Base-by-base conservation (phyloP, 2,797 vertebrate species). In the Sphenodon punctatus region DNA sequence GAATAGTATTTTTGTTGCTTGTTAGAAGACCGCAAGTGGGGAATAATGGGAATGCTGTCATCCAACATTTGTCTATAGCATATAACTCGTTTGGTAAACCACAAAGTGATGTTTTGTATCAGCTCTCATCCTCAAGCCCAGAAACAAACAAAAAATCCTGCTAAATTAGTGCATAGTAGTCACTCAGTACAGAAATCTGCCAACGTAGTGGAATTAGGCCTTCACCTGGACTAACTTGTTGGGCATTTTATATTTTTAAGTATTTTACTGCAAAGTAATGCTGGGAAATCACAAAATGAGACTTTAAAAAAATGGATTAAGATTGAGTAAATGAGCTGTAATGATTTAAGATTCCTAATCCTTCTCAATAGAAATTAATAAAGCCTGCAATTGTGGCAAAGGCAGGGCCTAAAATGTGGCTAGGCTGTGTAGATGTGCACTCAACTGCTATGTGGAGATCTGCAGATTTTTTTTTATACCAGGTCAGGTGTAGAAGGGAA, bases 271-370 rank as follows among this genome's bases (percentile, higher is more conserved):
- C 42, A 71, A 67, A 39, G 69, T 11, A 67, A 58, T 77, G 76
- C 88, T 81, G 69, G 82, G 71, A n/a, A 69, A 19, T 77, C 79
- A 20, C 73, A 19, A 79, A 75, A 55, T 0, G 64, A 76, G 72
- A 71, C 77, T 60, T 80, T 85, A 73, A 41, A 72, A 56, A n/a
- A 92, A 83, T 13, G 82, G 80, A 67, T 73, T 48, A 79, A 85
- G 77, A 27, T 78, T 41, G 69, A 73, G 65, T 79, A 84, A 90
- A 91, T 43, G 81, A 86, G 82, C 0, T 56, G 77, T 93, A 88
- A 92, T 25, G n/a, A 88, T 67, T 92, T 93, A 82, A 92, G 87
- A 81, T 78, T 17, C 83, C 77, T 87, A 85, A 88, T 82, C 80
- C 77, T 63, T 48, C 79, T 80, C 46, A n/a, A 15, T 84, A 86